Conservation (phyloP, 2,113 vertebrate genomes). For the Oncorhynchus mykiss region DNA sequence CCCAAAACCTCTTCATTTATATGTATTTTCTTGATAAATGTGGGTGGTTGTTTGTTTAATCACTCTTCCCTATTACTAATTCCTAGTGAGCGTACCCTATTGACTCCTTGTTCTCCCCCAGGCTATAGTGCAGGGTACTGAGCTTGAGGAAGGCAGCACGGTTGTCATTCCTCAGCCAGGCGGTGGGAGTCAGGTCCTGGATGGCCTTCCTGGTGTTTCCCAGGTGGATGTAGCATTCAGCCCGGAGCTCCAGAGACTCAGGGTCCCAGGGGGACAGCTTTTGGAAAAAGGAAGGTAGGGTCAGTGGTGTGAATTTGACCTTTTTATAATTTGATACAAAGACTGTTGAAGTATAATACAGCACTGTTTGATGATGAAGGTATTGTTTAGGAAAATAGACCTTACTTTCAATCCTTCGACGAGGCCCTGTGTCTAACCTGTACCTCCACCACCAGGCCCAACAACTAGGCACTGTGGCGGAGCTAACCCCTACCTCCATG, state of each 20-base stretch:
- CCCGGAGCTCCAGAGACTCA: conserved; percentile 76
- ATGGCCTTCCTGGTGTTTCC: conserved; percentile 79
- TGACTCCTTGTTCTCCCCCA: conserved; percentile 79
- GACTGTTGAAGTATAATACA: too few species aligned
- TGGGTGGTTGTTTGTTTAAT: not conserved
- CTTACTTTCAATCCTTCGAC: not conserved
- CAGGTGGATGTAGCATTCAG: conserved; percentile 76
- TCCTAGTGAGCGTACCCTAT: conserved; percentile 64
- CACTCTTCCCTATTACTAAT: too few species aligned
- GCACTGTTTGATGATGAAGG: too few species aligned
- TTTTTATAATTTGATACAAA: not conserved
- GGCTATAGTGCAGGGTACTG: conserved; percentile 76
- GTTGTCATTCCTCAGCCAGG: conserved; percentile 79
- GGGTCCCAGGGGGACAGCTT: conserved; percentile 83
- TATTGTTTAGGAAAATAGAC: not conserved
- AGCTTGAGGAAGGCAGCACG: conserved; percentile 79
- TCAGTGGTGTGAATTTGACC: not conserved
- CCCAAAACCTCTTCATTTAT: conserved; percentile 10
- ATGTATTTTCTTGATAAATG: conserved; percentile 8
- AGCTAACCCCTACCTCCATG: not conserved
- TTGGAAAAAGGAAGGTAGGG: not conserved
- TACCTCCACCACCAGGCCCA: not conserved
- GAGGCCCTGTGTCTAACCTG: not conserved
- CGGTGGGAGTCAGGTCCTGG: conserved; percentile 77
- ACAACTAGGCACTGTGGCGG: not conserved